Conservation (phyloP, 2,797 vertebrate genomes). For the Centroberyx gerrardi region DNA sequence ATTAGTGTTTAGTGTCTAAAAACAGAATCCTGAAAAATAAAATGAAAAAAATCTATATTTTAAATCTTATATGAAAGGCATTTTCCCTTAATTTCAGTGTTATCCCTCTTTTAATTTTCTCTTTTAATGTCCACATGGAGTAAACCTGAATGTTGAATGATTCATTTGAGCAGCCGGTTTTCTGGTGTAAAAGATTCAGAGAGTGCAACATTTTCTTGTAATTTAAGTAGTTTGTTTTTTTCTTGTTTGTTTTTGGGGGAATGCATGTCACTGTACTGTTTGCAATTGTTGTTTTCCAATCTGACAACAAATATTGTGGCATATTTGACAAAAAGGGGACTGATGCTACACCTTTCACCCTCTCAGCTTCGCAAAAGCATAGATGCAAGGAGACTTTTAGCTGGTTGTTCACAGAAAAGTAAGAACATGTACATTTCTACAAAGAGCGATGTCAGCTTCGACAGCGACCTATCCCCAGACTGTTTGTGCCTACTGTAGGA, state of each 20-base stretch:
- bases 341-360: neutral
- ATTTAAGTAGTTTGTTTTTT: no score
- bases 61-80: neutral
- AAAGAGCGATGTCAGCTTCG: neutral
- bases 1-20: neutral
- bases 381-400: neutral
- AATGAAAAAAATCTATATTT: neutral
- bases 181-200: no score
- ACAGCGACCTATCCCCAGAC: neutral
- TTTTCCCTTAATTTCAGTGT: neutral
- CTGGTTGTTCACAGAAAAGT: neutral
- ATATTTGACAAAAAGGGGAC: neutral
- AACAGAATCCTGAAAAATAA: neutral
- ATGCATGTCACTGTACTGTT: no score
- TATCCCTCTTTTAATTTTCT: neutral
- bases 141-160: no score
- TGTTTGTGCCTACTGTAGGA: neutral
- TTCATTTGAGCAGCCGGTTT: no score
- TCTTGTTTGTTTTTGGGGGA: no score
- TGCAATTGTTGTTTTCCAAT: no score
- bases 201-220: no score
- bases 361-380: neutral
- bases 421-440: neutral
- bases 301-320: no score
- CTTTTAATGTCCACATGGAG: no score